These are phyloP conservation scores for Colletes latitarsis DNA, from an alignment of 1,140 invertebrate species.

Conservation along the genomic window DNA sequence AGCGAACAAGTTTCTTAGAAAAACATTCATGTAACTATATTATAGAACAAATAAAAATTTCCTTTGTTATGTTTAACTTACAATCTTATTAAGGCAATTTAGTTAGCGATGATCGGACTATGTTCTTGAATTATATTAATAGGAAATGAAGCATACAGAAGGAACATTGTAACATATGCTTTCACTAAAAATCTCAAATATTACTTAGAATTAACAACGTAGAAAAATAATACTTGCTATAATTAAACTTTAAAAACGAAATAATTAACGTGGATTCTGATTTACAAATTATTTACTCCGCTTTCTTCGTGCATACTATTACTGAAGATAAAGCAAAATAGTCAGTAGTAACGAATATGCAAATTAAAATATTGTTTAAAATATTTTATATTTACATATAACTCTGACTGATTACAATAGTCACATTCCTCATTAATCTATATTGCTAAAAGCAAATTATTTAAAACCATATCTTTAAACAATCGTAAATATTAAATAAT, in stretches of 20 bases:
- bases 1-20: conserved; percentile 52
- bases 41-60: conserved; percentile 24
- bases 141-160: conserved; percentile 10
- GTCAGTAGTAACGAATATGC: conserved; percentile 18
- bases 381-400: conserved; percentile 45
- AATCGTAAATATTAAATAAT: conserved; percentile 16
- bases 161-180: conserved; percentile 6
- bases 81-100: conserved; percentile 33
- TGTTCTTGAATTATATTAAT: conserved; percentile 11
- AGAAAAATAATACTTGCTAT: conserved; percentile 29
- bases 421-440: conserved; percentile 22
- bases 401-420: conserved; percentile 49
- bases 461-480: conserved; percentile 32
- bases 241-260: conserved; percentile 17
- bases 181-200: conserved; percentile 20
- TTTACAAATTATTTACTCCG: not conserved
- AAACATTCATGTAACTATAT: conserved; percentile 11
- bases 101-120: conserved; percentile 14
- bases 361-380: conserved; percentile 34
- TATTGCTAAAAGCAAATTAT: conserved; percentile 22
- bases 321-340: not conserved
- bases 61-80: not conserved
- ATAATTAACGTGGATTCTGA: conserved; percentile 10
- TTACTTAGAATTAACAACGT: conserved; percentile 19
- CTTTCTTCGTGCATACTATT: conserved; percentile 1